These are phyloP conservation scores for Pachypsylla venusta DNA, from an alignment of 1,140 invertebrate genomes.

Conservation along the genomic window DNA sequence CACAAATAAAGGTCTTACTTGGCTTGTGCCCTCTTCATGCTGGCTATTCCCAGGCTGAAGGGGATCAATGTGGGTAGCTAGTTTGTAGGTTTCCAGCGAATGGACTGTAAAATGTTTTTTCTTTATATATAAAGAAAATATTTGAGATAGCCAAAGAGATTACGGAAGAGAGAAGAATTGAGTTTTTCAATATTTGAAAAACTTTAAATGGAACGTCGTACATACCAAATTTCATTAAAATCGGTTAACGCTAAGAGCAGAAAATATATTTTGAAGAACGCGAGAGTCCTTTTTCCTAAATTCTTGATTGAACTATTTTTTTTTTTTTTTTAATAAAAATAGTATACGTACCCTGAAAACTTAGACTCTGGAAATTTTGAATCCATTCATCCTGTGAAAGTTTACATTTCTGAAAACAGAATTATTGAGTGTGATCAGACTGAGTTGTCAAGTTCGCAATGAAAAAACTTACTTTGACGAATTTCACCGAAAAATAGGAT, in stretches of 20 bases:
- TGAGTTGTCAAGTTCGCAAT: too few relatives aligned
- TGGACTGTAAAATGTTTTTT: too few relatives aligned
- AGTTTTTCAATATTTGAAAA: neutral
- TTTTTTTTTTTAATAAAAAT: neutral
- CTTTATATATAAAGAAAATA: too few relatives aligned
- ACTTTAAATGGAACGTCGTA: neutral
- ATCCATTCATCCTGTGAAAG: neutral
- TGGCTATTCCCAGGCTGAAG: too few relatives aligned
- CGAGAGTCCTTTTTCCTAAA: too few relatives aligned
- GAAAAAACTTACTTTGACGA: too few relatives aligned
- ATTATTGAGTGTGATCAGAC: neutral
- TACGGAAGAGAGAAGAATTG: neutral
- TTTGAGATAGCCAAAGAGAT: too few relatives aligned
- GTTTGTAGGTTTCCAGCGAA: too few relatives aligned
- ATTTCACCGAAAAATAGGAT: too few relatives aligned
- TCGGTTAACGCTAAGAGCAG: neutral
- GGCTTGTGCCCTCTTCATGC: too few relatives aligned
- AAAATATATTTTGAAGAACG: neutral
- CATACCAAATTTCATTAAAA: neutral
- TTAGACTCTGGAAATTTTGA: neutral
- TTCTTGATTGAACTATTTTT: neutral
- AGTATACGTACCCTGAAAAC: neutral
- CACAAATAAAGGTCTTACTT: too few relatives aligned
- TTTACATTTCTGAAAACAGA: conserved; percentile 1
- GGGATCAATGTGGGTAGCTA: too few relatives aligned